These are phyloP conservation scores for Anoplolepis gracilipes DNA, from an alignment of 1,140 invertebrate genomes.

Conservation along the genomic window DNA sequence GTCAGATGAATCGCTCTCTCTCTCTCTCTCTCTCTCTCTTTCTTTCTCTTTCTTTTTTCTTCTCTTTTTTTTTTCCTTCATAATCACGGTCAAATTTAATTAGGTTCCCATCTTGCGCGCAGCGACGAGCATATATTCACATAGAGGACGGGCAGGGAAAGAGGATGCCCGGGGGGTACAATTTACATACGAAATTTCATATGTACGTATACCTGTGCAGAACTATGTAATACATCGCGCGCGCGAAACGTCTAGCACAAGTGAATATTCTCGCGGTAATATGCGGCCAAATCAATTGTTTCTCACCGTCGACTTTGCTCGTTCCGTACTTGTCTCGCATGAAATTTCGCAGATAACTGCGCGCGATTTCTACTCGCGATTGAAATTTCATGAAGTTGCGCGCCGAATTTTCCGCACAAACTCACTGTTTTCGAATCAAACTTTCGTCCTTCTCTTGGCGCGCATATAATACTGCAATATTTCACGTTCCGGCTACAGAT, in stretches of 20 bases:
- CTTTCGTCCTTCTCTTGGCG: constrained; percentile 15
- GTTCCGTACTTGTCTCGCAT: neutral
- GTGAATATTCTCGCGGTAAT: constrained; percentile 36
- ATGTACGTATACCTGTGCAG: neutral
- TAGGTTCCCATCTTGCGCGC: constrained; percentile 5
- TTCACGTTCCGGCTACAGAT: constrained; percentile 14
- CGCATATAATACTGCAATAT: constrained; percentile 30
- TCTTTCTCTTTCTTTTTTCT: neutral
- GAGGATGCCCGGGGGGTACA: constrained; percentile 10
- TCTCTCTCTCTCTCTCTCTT: neutral
- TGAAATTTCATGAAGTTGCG: constrained; percentile 55
- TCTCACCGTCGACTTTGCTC: constrained; percentile 38
- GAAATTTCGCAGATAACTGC: constrained; percentile 36
- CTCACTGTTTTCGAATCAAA: constrained; percentile 53
- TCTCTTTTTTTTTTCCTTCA: neutral
- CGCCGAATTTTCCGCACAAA: constrained; percentile 36
- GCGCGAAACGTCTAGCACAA: neutral
- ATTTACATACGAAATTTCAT: constrained; percentile 54
- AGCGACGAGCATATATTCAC: neutral
- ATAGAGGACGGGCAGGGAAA: too few species aligned
- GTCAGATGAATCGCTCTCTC: neutral
- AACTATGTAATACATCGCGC: constrained; percentile 7
- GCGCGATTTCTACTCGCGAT: constrained; percentile 18
- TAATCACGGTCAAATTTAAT: constrained; percentile 33
- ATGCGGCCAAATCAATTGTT: constrained; percentile 41